These are phyloP conservation scores for Sarcophaga caerulescens DNA, from an alignment of 2,888 invertebrate genomes.

Conservation along the genomic window DNA sequence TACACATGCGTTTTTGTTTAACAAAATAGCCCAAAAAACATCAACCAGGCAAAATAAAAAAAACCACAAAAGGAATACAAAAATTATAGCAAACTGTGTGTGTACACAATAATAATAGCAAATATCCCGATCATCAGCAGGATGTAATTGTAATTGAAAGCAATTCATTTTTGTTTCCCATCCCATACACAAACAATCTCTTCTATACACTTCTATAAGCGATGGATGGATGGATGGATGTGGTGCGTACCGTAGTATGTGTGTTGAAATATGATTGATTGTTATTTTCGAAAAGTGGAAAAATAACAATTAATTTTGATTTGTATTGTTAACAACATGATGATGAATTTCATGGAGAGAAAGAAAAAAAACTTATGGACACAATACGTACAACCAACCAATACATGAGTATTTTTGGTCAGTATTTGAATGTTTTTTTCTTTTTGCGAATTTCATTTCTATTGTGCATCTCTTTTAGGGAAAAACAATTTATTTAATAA, in stretches of 20 bases:
- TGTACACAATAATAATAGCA: constrained; percentile 7
- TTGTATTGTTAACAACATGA: background rate
- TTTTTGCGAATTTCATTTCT: background rate
- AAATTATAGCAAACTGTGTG: background rate
- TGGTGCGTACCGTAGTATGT: background rate
- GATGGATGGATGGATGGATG: too few species aligned
- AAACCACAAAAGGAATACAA: background rate
- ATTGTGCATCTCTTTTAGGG: background rate
- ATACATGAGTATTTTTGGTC: too few species aligned
- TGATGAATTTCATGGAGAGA: background rate
- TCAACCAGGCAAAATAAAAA: background rate
- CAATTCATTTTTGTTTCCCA: background rate
- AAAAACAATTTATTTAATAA: background rate
- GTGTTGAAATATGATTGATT: constrained; percentile 4
- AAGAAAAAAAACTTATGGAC: background rate
- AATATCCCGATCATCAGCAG: background rate
- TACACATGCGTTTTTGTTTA: background rate
- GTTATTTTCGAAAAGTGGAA: background rate
- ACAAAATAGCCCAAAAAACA: background rate
- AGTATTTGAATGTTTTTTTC: background rate
- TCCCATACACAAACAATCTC: background rate
- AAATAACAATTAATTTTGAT: constrained; percentile 16
- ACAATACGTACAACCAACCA: too few species aligned
- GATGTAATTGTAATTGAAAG: background rate
- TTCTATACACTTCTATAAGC: too few species aligned